Conservation (phyloP, 2,888 invertebrate species). For the Sepioteuthis lessoniana region DNA sequence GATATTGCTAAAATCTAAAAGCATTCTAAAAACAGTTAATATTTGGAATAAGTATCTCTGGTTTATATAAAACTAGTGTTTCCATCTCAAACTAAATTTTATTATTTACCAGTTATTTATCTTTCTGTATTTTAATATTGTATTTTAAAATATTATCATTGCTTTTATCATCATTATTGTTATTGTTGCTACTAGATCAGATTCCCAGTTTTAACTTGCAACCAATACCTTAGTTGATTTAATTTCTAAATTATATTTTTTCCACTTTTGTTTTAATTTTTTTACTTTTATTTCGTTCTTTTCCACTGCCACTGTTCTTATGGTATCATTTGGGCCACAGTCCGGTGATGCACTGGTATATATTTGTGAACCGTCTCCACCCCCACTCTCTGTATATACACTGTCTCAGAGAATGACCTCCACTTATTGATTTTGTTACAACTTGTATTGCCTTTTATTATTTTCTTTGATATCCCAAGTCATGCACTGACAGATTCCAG, state of each 20-base stretch:
- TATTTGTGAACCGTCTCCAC: neutral
- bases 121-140: too few relatives aligned
- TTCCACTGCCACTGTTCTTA: neutral
- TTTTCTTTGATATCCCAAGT: conserved; percentile 15
- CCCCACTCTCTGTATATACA: neutral
- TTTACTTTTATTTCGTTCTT: neutral
- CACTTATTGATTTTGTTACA: conserved; percentile 40
- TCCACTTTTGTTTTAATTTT: neutral
- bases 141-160: neutral
- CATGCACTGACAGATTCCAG: neutral
- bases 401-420: conserved; percentile 36
- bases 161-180: neutral
- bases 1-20: neutral
- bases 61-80: neutral
- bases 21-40: neutral
- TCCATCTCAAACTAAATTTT: neutral
- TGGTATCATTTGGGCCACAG: neutral
- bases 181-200: neutral
- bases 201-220: neutral
- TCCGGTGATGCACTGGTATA: neutral
- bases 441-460: conserved; percentile 42
- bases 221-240: neutral
- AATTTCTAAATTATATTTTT: neutral
- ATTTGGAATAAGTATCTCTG: neutral
- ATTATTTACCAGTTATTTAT: neutral